Evolutionary conservation across 2,888 invertebrate genomes (phyloP).

Genomic region (Phasia obesa): DNA sequence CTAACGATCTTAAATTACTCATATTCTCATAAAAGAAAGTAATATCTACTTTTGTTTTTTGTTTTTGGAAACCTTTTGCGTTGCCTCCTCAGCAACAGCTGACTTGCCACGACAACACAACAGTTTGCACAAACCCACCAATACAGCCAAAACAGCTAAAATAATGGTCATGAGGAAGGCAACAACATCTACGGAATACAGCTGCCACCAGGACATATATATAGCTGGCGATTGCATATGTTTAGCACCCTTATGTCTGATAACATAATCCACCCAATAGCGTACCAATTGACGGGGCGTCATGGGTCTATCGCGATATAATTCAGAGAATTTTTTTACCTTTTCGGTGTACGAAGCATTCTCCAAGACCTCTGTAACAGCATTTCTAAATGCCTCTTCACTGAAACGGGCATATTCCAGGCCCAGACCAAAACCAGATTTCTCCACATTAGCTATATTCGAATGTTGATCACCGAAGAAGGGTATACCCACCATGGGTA

Average conservation of each 20-base stretch:
- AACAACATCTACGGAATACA: slow-evolving; percentile 83
- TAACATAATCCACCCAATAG: slow-evolving; percentile 84
- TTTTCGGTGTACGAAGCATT: slow-evolving; percentile 74
- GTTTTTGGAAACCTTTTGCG: slow-evolving; percentile 20
- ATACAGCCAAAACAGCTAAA: slow-evolving; percentile 34
- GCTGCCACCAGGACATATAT: slow-evolving; percentile 82
- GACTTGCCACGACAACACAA: slow-evolving; percentile 58
- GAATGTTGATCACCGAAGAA: slow-evolving; percentile 91
- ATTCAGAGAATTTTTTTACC: slow-evolving; percentile 81
- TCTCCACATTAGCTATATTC: slow-evolving; percentile 88
- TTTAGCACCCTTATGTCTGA: slow-evolving; percentile 83
- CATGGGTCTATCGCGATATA: slow-evolving; percentile 84
- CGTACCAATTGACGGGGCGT: slow-evolving; percentile 83
- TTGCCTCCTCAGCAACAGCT: background rate
- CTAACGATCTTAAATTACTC: too few relatives aligned
- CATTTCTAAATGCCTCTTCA: slow-evolving; percentile 68
- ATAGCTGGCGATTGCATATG: slow-evolving; percentile 83
- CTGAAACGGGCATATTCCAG: slow-evolving; percentile 71
- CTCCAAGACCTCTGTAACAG: slow-evolving; percentile 74
- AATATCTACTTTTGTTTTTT: slow-evolving; percentile 64
- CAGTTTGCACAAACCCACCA: slow-evolving; percentile 57
- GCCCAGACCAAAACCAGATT: slow-evolving; percentile 83
- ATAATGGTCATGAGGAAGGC: slow-evolving; percentile 70
- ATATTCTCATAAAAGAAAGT: background rate
- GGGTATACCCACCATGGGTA: slow-evolving; percentile 89